phyloP scores from a whole-genome alignment of 2,888 invertebrate genomes.

The Heliconius sara region DNA sequence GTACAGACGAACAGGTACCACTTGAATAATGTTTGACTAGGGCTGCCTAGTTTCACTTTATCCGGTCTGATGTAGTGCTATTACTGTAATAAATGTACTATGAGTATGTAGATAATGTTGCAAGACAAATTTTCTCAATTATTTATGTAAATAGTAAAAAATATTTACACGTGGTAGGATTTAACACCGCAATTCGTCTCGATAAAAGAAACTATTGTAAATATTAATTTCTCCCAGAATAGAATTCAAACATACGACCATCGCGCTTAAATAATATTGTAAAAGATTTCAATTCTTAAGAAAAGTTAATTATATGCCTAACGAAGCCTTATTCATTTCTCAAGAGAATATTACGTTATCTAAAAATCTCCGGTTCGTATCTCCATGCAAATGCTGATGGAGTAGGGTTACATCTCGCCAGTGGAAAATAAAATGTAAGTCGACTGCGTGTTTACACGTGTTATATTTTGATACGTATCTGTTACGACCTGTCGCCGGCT shows the following conservation, averaged over 20 bases:
- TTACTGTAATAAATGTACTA: background rate
- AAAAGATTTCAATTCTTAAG: background rate
- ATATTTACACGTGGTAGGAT: background rate
- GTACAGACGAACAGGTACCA: conserved; percentile 42
- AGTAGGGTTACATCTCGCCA: background rate
- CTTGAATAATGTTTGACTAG: conserved; percentile 28
- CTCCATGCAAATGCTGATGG: conserved; percentile 20
- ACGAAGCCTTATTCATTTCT: conserved; percentile 18
- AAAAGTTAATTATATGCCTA: background rate
- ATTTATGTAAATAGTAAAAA: background rate
- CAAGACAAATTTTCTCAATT: background rate
- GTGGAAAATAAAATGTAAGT: conserved; percentile 21
- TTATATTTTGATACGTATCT: conserved; percentile 14
- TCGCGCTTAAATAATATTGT: background rate
- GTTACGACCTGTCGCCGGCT: background rate
- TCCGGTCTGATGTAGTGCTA: background rate
- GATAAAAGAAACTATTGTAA: background rate
- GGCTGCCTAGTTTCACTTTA: conserved; percentile 9
- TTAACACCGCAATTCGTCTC: background rate
- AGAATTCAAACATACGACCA: too few relatives aligned
- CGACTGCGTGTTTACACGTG: background rate
- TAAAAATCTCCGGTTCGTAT: conserved; percentile 13
- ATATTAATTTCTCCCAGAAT: too few relatives aligned
- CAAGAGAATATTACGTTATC: conserved; percentile 28
- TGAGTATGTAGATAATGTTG: background rate